Evolutionary conservation across 2,113 vertebrate species (phyloP), one percentile per base, ranked within the genome.

Genomic region (Pollimyrus isidori): DNA sequence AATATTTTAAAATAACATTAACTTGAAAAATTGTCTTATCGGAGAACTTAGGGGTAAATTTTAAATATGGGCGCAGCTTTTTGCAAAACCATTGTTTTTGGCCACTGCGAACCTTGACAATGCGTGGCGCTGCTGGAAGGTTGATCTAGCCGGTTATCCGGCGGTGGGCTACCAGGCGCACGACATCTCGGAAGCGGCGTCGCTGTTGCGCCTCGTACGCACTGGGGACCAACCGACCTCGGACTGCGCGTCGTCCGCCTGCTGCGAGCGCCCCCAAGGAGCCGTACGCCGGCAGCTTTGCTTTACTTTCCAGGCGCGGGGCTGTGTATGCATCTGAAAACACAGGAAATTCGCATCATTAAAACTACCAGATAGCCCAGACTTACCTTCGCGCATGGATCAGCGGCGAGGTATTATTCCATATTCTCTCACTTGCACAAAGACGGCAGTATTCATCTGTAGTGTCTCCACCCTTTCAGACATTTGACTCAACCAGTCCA

Each of bases 181-280:
- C 2, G 96, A 96, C 95, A 96, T 95, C 89, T 97, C 96, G 42
- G 96, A 96, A 1, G 96, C 95, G 0, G 95, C 95, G 0, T 97
- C 95, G 0, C 96, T 97, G 92, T 95, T 95, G 19, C 96, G 92
- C 11, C 96, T 92, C 0, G 92, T 95, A 84, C 92, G 94, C 13
- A 91, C 92, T 0, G 95, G 95, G 19, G 94, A 95, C 95, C 96
- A 96, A 45, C 95, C 95, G 0, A 91, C 91, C 89, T 96, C 96
- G 0, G 96, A 96, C 88, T 94, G 93, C 58, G 91, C 93, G 1
- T 96, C 95, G 2, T 95, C 94, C 4, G 58, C 88, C 90, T 91
- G 90, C 15, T 91, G 92, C n/a, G 89, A 35, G 23, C 92, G 93
- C 7, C 92, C 90, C 90, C 89, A 89, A 84, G 90, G 93, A 89